Evolutionary conservation across 2,113 vertebrate genomes (phyloP), one percentile per base, ranked within the genome.

Genomic region (Centropristis striata): DNA sequence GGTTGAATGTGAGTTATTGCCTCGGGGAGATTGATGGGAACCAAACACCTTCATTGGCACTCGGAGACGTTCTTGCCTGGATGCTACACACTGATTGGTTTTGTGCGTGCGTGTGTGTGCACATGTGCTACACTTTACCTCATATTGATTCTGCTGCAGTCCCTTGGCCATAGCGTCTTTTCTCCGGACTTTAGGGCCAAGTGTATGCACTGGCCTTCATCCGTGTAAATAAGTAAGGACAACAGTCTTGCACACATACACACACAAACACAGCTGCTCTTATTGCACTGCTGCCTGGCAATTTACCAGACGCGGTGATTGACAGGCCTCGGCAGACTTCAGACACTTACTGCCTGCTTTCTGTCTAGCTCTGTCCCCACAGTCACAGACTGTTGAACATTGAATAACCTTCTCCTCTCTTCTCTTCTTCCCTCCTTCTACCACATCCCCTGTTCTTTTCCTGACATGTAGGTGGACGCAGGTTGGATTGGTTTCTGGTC

Each of bases 401-500:
- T 28, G 8, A 63, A 49, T 67, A 66, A 74, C 46, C 46, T 64
- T 15, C 12, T 16, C 25, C 27, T 18, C 11, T 39, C 11, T 23
- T 5, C 8, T 58, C 14, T 28, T 50, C 54, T 51, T 15, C 0
- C 37, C 27, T 16, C 23, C 42, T 20, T 20, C 23, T 11, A 4
- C 37, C 36, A 27, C 42, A 39, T 20, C 49, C 15, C 20, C 37
- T 23, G n/a, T 11, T 54, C 8, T 5, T 47, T 41, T 36, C 36
- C 23, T 77, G 2, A 23, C 36, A 28, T 44, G 25, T 88, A 99
- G 98, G 96, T 99, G 75, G 96, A 98, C 84, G 98, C 98, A 59
- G 98, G 98, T 82, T 99, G 98, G 98, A 98, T 99, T 87, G 98
- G 98, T 73, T 99, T 99, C 95, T 99, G 98, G 98, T 98, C 98